Conservation (phyloP, 2,797 vertebrate species). For the Pygocentrus nattereri region DNA sequence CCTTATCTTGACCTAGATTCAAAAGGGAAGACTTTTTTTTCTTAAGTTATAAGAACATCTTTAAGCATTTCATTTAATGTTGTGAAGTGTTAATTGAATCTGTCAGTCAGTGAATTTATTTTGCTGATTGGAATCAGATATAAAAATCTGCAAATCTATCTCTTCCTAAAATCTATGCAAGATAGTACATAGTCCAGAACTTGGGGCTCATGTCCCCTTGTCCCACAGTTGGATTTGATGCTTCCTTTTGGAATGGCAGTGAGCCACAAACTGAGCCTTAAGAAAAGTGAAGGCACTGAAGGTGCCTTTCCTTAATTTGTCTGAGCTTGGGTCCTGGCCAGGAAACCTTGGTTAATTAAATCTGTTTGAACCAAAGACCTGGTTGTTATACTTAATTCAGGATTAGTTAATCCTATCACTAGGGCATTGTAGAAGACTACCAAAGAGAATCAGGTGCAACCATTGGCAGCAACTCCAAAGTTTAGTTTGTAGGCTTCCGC, state of each 20-base stretch:
- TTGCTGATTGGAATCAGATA: not conserved
- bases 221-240: not conserved
- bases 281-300: constrained; percentile 9
- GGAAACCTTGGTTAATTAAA: constrained; percentile 6
- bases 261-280: not conserved
- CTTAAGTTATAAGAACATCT: not conserved
- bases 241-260: not conserved
- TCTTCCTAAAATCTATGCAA: not conserved
- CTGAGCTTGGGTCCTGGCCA: not conserved
- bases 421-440: not conserved
- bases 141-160: not conserved
- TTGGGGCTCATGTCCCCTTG: not conserved
- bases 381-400: not conserved
- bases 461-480: not conserved
- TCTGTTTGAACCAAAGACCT: not conserved
- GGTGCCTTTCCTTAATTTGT: constrained; percentile 32
- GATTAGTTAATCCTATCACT: constrained; percentile 23
- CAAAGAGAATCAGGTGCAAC: not conserved
- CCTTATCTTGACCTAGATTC: not conserved
- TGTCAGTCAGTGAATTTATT: not conserved
- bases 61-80: too few species aligned
- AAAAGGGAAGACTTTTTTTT: not conserved
- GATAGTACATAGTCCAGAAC: not conserved
- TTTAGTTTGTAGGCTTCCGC: not conserved
- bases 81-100: not conserved